phyloP scores from a whole-genome alignment of 2,888 invertebrate genomes.

The Xestia ashworthii region DNA sequence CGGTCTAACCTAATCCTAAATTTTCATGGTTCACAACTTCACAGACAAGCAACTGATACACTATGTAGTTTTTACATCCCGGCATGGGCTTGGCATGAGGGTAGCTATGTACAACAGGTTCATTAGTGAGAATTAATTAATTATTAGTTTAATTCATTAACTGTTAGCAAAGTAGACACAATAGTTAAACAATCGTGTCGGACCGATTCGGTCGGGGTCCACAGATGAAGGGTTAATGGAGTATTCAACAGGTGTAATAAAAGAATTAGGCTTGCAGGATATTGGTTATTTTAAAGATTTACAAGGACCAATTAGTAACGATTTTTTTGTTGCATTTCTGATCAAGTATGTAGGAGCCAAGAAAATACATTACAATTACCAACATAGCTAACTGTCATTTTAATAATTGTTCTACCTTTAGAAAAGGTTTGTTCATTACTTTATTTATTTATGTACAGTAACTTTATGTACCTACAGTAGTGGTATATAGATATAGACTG shows the following conservation, averaged over 20 bases:
- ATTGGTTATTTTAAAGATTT: neutral
- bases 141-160: constrained; percentile 17
- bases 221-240: neutral
- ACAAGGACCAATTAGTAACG: neutral
- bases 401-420: neutral
- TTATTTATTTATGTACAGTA: neutral
- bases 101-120: constrained; percentile 46
- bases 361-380: neutral
- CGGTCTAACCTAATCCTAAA: no score
- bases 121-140: constrained; percentile 26
- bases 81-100: constrained; percentile 48
- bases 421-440: neutral
- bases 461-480: neutral
- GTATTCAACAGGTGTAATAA: constrained; percentile 28
- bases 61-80: constrained; percentile 65
- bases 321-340: neutral
- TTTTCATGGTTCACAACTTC: neutral
- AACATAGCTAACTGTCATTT: neutral
- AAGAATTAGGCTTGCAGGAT: neutral
- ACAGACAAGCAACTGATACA: constrained; percentile 60
- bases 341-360: neutral
- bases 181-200: no score
- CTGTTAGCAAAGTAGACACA: no score
- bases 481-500: neutral
- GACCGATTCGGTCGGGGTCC: no score